Percentiles rank a stretch among this genome's conserved stretches.
Conservation (phyloP, 2,888 invertebrate genomes). For the Oasisia sp. region DNA sequence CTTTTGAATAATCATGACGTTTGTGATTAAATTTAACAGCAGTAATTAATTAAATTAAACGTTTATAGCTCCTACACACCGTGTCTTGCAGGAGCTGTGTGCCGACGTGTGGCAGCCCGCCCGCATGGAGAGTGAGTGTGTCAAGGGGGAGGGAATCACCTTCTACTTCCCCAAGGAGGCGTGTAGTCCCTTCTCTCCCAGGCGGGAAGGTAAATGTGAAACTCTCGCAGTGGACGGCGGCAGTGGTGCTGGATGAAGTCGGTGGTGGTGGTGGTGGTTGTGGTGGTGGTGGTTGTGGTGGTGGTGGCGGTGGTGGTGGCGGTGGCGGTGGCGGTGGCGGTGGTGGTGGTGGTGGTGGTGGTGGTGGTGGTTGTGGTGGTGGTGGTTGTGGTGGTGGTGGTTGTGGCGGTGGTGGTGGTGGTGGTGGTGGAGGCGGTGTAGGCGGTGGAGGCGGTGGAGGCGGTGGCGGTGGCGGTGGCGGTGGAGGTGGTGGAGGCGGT, state of each 20-base stretch:
- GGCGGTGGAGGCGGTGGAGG: too few species aligned
- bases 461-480: too few species aligned
- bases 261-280: too few species aligned
- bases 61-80: background rate
- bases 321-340: too few species aligned
- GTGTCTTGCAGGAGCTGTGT: slow-evolving; percentile 24
- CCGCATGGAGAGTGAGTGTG: slow-evolving; percentile 40
- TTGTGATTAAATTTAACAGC: background rate
- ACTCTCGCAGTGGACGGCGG: background rate
- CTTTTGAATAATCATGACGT: background rate
- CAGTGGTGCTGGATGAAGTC: background rate
- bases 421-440: too few species aligned
- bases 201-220: background rate
- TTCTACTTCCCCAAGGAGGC: slow-evolving; percentile 34
- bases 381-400: too few species aligned
- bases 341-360: too few species aligned
- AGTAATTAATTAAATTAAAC: background rate
- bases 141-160: slow-evolving; percentile 36
- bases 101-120: slow-evolving; percentile 34
- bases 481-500: too few species aligned
- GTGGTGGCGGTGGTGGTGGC: too few species aligned
- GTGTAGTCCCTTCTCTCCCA: slow-evolving; percentile 32
- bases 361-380: too few species aligned
- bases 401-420: too few species aligned
- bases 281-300: too few species aligned